Base-by-base conservation (phyloP, 1,140 invertebrate species). In the Dendrolimus punctatus region DNA sequence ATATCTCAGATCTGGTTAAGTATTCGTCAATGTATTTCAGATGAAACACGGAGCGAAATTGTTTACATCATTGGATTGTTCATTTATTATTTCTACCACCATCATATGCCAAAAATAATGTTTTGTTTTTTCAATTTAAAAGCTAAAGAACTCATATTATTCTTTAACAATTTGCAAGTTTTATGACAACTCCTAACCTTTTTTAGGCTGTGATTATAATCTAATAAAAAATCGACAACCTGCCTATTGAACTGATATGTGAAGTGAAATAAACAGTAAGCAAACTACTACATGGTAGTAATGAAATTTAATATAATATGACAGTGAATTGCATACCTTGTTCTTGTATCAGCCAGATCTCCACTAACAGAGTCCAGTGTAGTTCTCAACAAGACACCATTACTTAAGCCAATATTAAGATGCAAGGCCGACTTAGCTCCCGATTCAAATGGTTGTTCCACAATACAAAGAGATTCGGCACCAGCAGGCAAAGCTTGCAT, bases 401-500 rank as follows among this genome's bases (percentile, higher is more conserved):
- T 99, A 88, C 98, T 94, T 8, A 99, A 86, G 7, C 98, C 99
- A 87, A 99, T 99, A 79, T 99, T 99, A 6, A 99, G 89, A 88
- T 99, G 99, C 4, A 99, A 89, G 6, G 95, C 87, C 23, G 87
- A 84, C 66, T 91, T 92, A 2, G 89, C 88, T 39, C 90, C 91
- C 43, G 91, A 92, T 90, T 95, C 95, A 60, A 88, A 84, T 9
- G 87, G 85, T 60, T 88, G 85, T 88, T 99, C 98, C 6, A 99
- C 96, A 63, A 99, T 96, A 78, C 98, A 99, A 5, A 99, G 88
- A 36, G 97, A 98, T 85, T 99, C 98, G 0, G 99, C 95, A 39
- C 96, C 93, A 5, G 97, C 96, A 5, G 98, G 98, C n/a, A 99
- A 81, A 2, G 95, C 95, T 88, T 99, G 98, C 94, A 99, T 98